phyloP scores from a whole-genome alignment of 2,797 vertebrate species.

The Apogon hyalosoma region DNA sequence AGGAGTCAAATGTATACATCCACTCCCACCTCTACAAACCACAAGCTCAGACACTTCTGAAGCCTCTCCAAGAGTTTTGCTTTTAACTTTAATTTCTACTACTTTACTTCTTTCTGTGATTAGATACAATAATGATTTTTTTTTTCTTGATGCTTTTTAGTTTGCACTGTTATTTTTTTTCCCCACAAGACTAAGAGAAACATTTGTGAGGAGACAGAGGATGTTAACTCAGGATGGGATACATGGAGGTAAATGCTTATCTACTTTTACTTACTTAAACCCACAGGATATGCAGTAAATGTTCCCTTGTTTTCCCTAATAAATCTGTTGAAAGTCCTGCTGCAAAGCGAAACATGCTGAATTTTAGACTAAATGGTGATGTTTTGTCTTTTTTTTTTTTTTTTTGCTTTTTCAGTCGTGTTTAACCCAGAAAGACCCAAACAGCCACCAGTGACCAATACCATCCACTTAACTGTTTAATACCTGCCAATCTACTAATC shows the following conservation, averaged over 20 bases:
- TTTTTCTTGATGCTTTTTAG: slow-evolving; percentile 5
- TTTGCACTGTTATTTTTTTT: slow-evolving; percentile 19
- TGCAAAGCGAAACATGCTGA: slow-evolving; percentile 22
- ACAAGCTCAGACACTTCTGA: slow-evolving; percentile 30
- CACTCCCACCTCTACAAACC: slow-evolving; percentile 58
- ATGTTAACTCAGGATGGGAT: slow-evolving; percentile 25
- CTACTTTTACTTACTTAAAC: slow-evolving; percentile 16
- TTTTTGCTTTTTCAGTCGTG: no score
- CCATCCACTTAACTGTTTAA: no score
- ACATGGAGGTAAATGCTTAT: slow-evolving; percentile 15
- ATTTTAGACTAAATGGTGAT: no score
- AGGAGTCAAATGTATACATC: slow-evolving; percentile 76
- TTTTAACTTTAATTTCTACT: slow-evolving; percentile 43
- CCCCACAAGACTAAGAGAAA: background rate
- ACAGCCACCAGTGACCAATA: no score
- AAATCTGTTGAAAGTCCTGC: slow-evolving; percentile 1
- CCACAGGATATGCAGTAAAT: slow-evolving; percentile 29
- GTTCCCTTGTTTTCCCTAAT: no score
- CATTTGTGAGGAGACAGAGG: slow-evolving; percentile 28
- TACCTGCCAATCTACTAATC: no score
- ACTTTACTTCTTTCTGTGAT: slow-evolving; percentile 35
- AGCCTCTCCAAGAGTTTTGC: slow-evolving; percentile 27
- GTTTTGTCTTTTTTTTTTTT: no score
- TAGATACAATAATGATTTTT: slow-evolving; percentile 11
- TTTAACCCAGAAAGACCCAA: no score